phyloP scores from a whole-genome alignment of 2,888 invertebrate species.

The Tinea trinotella region DNA sequence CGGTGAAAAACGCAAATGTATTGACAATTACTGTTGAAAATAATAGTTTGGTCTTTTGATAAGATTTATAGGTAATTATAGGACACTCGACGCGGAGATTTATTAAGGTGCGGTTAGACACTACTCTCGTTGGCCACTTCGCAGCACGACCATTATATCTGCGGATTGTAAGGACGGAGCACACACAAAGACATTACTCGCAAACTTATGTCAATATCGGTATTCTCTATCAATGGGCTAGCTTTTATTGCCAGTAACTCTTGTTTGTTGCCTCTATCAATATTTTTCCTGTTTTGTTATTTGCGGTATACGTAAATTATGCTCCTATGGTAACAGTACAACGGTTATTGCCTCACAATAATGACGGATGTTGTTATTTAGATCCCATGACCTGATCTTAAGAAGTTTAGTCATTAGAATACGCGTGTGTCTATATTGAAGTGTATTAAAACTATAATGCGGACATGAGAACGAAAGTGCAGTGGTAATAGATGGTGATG shows the following conservation, averaged over 20 bases:
- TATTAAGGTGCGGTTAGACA: constrained; percentile 36
- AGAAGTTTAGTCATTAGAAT: not conserved
- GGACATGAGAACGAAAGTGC: constrained; percentile 23
- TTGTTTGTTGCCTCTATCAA: constrained; percentile 14
- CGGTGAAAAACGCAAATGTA: not conserved
- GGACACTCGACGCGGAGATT: constrained; percentile 42
- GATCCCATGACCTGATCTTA: not conserved
- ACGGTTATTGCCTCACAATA: constrained; percentile 2
- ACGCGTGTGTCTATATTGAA: not conserved
- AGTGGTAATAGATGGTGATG: constrained; percentile 53
- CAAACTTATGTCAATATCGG: constrained; percentile 22
- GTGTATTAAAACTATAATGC: not conserved
- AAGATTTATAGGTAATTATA: constrained; percentile 35
- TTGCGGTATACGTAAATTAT: constrained; percentile 10
- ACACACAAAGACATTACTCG: constrained; percentile 13
- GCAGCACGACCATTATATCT: constrained; percentile 6
- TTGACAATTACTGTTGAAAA: constrained; percentile 13
- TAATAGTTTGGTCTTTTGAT: constrained; percentile 27
- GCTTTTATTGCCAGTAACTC: constrained; percentile 25
- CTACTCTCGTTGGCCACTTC: constrained; percentile 26
- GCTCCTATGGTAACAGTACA: not conserved
- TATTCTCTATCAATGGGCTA: constrained; percentile 24
- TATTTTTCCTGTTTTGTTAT: constrained; percentile 14
- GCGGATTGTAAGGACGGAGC: not conserved
- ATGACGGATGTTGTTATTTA: not conserved